Conservation (phyloP, 2,797 vertebrate genomes). For the Bothrops alternatus region DNA sequence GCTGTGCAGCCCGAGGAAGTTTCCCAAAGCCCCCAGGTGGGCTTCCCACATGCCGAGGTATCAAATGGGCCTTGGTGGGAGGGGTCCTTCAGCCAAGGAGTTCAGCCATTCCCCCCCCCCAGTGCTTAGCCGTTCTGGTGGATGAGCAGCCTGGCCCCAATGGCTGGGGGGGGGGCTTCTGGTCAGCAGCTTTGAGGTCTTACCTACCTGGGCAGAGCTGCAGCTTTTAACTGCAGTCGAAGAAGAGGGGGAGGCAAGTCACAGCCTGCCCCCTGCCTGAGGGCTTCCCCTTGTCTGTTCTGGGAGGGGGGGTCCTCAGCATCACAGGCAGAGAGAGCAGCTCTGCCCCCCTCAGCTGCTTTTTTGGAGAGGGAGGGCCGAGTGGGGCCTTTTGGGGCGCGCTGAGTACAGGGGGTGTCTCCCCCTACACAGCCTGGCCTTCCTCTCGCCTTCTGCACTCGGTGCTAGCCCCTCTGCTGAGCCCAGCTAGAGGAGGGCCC, state of each 20-base stretch:
- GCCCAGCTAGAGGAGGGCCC: not conserved
- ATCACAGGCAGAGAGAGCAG: not conserved
- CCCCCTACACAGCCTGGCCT: not conserved
- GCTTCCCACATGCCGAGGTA: no score
- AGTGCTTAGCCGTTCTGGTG: not conserved
- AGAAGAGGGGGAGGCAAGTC: not conserved
- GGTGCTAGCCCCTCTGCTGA: not conserved
- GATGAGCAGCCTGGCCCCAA: not conserved
- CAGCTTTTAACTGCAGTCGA: no score
- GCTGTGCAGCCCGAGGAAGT: no score
- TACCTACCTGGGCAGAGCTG: not conserved
- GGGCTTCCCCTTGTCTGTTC: not conserved
- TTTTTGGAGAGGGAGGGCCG: not conserved
- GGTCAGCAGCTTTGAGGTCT: not conserved
- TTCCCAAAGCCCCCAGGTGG: no score
- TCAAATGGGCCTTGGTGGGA: no score
- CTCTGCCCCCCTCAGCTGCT: not conserved
- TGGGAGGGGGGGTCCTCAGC: not conserved
- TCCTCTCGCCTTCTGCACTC: not conserved
- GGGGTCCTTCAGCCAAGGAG: no score
- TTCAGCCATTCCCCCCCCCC: no score
- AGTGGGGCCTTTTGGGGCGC: not conserved
- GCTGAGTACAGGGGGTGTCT: not conserved
- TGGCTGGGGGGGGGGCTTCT: not conserved
- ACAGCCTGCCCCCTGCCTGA: not conserved